phyloP scores from a whole-genome alignment of 1,140 invertebrate genomes.

The Marisa cornuarietis region DNA sequence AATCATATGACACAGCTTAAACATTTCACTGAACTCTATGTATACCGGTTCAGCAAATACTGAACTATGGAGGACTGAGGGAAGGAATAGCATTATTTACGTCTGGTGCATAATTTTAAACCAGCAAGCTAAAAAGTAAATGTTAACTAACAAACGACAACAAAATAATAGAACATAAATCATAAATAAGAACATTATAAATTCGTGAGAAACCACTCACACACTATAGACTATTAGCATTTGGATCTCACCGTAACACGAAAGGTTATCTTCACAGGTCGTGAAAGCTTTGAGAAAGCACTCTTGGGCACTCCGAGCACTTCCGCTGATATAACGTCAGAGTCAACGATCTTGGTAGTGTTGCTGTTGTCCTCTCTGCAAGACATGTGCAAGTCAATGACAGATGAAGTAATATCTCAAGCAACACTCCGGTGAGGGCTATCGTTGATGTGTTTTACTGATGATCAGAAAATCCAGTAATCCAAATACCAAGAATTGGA shows the following conservation, averaged over 20 bases:
- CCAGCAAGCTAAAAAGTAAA: no score
- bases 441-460: no score
- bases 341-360: constrained; percentile 28
- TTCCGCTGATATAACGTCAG: constrained; percentile 39
- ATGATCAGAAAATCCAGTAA: no score
- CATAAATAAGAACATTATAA: constrained; percentile 3
- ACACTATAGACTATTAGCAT: background rate
- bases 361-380: constrained; percentile 10
- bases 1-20: no score
- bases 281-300: constrained; percentile 19
- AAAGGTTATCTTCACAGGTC: constrained; percentile 39
- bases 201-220: background rate
- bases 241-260: constrained; percentile 29
- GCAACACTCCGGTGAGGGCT: no score
- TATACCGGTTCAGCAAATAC: no score
- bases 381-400: background rate
- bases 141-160: background rate
- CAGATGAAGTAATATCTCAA: no score
- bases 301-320: constrained; percentile 31
- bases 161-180: constrained; percentile 4
- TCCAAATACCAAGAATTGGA: no score
- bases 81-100: no score
- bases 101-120: no score
- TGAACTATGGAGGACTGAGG: no score
- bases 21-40: no score